Base-by-base conservation (phyloP, 2,113 vertebrate genomes). In the Oncorhynchus tshawytscha region DNA sequence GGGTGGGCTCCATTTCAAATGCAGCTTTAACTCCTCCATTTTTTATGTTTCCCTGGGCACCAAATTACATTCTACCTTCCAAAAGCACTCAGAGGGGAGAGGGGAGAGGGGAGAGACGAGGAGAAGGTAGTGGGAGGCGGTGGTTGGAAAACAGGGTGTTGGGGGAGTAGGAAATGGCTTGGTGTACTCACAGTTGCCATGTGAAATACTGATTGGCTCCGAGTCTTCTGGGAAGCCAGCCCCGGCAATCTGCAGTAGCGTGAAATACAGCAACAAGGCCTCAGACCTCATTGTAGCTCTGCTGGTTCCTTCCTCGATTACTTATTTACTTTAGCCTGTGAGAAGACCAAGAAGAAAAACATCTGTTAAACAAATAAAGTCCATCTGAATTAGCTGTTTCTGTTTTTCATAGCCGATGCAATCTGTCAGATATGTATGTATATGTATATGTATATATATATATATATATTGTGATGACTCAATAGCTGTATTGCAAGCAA, bases 161-260 rank as follows among this genome's bases (percentile, higher is more conserved):
- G 75, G 64, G 65, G 45, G 78, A 77, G 81, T 81, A 78, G 74
- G 72, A 77, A 72, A 60, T 4, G 34, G 69, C 29, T 5, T 66
- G 20, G 13, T 76, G 67, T 93, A 99, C 97, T 98, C 89, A 99
- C 98, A 98, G 96, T 99, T 99, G 94, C 96, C 96, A 94, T 99
- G 96, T 87, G 96, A 97, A 94, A 99, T 97, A 94, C 96, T 98
- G 95, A 99, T 99, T 2, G 98, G 98, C 93, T 99, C 96, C 78
- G 95, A 95, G 94, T 99, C 97, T 93, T 99, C 98, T 88, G 98
- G 98, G 95, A 99, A 99, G 92, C 93, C 96, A 84, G 97, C 97
- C 93, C 95, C 94, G 93, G 94, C 94, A 83, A 95, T 93, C 84
- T 96, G 95, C 91, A 99, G 95, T 91, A 99, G 95, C 93, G 95